A percentile compares a stretch with the other conserved stretches of the same genome.
phyloP scores from a whole-genome alignment of 2,113 vertebrate species.

The Plestiodon gilberti region DNA sequence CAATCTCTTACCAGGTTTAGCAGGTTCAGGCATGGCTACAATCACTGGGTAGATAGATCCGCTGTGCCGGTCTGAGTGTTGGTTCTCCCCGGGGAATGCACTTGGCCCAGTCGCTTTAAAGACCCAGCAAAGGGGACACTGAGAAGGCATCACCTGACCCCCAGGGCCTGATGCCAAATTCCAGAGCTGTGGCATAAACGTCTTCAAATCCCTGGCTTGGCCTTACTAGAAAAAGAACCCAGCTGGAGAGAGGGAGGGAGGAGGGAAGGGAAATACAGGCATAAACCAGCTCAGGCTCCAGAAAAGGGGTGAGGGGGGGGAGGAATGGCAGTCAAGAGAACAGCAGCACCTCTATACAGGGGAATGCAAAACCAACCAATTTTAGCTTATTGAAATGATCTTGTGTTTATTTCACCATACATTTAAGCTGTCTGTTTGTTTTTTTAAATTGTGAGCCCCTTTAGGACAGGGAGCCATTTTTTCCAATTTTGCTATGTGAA shows the following conservation, averaged over 20 bases:
- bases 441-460: too few relatives aligned
- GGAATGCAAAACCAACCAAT: background rate
- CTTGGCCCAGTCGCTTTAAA: slow-evolving; percentile 28
- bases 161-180: slow-evolving; percentile 42
- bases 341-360: background rate
- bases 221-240: slow-evolving; percentile 24
- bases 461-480: too few relatives aligned
- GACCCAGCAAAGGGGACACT: slow-evolving; percentile 16
- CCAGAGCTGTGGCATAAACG: slow-evolving; percentile 55
- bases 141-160: slow-evolving; percentile 34
- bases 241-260: background rate
- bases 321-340: background rate
- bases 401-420: too few relatives aligned
- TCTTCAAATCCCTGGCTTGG: slow-evolving; percentile 41
- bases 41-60: background rate
- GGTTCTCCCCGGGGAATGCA: slow-evolving; percentile 22
- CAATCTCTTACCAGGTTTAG: slow-evolving; percentile 23
- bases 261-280: background rate
- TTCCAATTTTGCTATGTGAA: too few relatives aligned
- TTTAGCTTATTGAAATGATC: too few relatives aligned
- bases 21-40: slow-evolving; percentile 28
- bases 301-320: background rate
- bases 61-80: background rate
- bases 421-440: too few relatives aligned
- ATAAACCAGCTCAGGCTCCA: background rate